Conservation (phyloP, 2,113 vertebrate genomes). For the Carassius gibelio region DNA sequence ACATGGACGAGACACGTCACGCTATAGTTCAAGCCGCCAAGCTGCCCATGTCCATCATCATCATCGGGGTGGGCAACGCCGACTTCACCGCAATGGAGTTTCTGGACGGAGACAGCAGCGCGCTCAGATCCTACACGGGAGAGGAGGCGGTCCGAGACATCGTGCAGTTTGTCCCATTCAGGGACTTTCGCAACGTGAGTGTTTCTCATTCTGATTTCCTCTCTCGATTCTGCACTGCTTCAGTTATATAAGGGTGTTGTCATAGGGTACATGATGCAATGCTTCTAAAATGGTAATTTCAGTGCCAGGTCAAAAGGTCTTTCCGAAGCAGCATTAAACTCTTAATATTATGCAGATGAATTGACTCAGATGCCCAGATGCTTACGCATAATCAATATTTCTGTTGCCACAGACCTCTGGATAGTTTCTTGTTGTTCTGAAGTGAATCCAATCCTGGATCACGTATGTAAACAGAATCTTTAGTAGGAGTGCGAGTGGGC, state of each 20-base stretch:
- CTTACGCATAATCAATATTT: slow-evolving; percentile 50
- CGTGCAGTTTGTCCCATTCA: slow-evolving; percentile 97
- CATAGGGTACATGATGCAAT: not conserved
- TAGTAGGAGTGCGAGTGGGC: slow-evolving; percentile 59
- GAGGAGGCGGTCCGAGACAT: slow-evolving; percentile 93
- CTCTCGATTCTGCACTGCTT: not conserved
- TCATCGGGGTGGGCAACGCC: slow-evolving; percentile 93
- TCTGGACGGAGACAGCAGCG: slow-evolving; percentile 89
- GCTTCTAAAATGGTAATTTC: slow-evolving; percentile 7
- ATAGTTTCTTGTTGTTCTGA: slow-evolving; percentile 46
- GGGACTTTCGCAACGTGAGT: slow-evolving; percentile 95
- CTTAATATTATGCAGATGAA: slow-evolving; percentile 39
- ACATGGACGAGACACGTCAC: slow-evolving; percentile 95
- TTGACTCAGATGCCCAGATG: slow-evolving; percentile 36
- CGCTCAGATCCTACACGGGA: slow-evolving; percentile 86
- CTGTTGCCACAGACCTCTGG: slow-evolving; percentile 29
- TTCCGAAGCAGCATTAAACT: not conserved
- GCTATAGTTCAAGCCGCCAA: slow-evolving; percentile 93
- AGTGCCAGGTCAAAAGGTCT: slow-evolving; percentile 28
- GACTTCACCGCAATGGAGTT: slow-evolving; percentile 99
- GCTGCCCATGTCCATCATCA: slow-evolving; percentile 99
- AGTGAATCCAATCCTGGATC: slow-evolving; percentile 36
- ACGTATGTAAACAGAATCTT: slow-evolving; percentile 52
- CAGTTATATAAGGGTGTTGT: slow-evolving; percentile 45
- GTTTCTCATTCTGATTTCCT: not conserved